These are phyloP conservation scores for Acanthornis magna DNA, from an alignment of 2,797 vertebrate species.

Conservation along the genomic window DNA sequence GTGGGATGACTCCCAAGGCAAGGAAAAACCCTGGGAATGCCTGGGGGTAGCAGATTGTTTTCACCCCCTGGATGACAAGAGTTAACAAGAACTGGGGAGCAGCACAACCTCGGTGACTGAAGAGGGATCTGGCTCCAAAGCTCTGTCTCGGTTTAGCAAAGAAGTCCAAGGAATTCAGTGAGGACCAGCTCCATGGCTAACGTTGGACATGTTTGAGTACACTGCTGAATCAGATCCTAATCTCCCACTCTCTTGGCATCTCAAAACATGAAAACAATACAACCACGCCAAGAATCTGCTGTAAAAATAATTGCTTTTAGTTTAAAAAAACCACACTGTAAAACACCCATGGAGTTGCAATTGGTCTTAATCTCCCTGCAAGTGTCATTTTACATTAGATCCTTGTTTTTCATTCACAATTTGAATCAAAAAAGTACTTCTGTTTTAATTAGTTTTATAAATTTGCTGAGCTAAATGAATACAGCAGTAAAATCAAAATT, in stretches of 20 bases:
- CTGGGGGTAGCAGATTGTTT: background rate
- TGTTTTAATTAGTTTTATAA: slow-evolving; percentile 69
- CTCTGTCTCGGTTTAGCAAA: background rate
- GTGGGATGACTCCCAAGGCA: background rate
- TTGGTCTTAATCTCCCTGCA: background rate
- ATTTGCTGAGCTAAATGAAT: slow-evolving; percentile 68
- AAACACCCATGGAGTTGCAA: background rate
- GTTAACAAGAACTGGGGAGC: background rate
- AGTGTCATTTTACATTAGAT: background rate
- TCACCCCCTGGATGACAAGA: background rate
- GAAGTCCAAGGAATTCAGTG: background rate
- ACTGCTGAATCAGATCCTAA: background rate
- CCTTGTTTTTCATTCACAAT: slow-evolving; percentile 14
- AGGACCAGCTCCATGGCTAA: background rate
- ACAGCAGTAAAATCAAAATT: slow-evolving; percentile 50
- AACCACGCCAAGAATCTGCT: background rate
- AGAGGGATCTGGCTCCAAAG: background rate
- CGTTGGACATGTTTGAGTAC: background rate
- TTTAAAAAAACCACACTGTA: background rate
- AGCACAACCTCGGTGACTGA: background rate
- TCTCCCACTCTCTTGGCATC: background rate
- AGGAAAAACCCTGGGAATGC: background rate
- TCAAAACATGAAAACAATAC: background rate
- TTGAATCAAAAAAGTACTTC: slow-evolving; percentile 65
- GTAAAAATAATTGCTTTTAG: background rate